phyloP scores from a whole-genome alignment of 2,113 vertebrate genomes.

The Mesitornis unicolor region DNA sequence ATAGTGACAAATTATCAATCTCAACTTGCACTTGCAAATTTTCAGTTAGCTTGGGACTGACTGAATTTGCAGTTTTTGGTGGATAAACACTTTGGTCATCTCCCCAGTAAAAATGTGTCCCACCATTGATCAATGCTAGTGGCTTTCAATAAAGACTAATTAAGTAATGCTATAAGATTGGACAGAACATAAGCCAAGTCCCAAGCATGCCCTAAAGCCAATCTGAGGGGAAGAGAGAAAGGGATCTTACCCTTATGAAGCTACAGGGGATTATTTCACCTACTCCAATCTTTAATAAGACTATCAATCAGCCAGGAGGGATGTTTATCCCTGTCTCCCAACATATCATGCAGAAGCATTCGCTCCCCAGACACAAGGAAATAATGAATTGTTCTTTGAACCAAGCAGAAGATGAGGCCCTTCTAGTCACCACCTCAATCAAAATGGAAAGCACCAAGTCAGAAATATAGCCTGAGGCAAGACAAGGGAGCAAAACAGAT shows the following conservation, averaged over 20 bases:
- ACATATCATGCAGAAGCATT: conserved; percentile 33
- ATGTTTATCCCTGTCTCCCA: conserved; percentile 58
- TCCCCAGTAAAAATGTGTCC: neutral
- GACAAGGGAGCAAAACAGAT: neutral
- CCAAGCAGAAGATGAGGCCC: conserved; percentile 53
- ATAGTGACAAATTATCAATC: neutral
- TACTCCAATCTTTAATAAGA: conserved; percentile 67
- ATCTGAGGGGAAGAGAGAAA: conserved; percentile 24
- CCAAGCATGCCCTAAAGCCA: conserved; percentile 56
- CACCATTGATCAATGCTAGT: conserved; percentile 1
- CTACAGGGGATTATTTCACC: conserved; percentile 51
- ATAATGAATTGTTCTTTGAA: conserved; percentile 71
- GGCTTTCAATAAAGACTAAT: conserved; percentile 37
- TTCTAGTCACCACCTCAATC: conserved; percentile 52
- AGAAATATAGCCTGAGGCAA: conserved; percentile 60
- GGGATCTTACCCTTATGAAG: conserved; percentile 16
- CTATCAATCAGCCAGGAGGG: conserved; percentile 65
- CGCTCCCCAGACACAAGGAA: conserved; percentile 53
- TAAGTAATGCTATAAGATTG: conserved; percentile 34
- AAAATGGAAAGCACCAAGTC: conserved; percentile 57
- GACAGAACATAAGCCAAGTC: conserved; percentile 39
- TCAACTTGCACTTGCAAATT: neutral
- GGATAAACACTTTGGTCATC: neutral
- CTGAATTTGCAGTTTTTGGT: conserved; percentile 2
- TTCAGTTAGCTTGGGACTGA: neutral